Base-by-base conservation (phyloP, 2,797 vertebrate species). In the Morus bassanus region DNA sequence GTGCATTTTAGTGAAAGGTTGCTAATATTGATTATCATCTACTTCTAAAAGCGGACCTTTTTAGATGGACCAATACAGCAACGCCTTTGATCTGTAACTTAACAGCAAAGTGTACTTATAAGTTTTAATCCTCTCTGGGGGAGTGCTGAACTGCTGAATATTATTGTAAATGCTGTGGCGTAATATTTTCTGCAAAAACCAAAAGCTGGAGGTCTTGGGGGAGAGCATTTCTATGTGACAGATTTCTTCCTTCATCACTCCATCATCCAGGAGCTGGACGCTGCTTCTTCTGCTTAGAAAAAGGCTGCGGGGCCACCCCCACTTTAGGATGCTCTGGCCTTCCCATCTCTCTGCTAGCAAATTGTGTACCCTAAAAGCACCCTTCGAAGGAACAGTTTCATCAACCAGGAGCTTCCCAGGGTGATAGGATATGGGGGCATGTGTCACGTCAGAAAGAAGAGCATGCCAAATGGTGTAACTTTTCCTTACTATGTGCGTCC, bases 391-490 rank as follows among this genome's bases (percentile, higher is more conserved):
- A 84, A 18, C 31, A 35, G 50, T 45, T 73, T 35, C 39, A 41
- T n/a, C 10, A 6, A 4, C 18, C 13, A 31, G 61, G 39, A 76
- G 23, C 53, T 78, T 74, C 61, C 10, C 43, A 37, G 70, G n/a
- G 24, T 25, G 57, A 60, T 60, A 27, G 51, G 63, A 5, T 61
- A 15, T 5, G 27, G 5, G 31, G 11, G 9, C 18, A 23, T 14
- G 28, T n/a, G 61, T 91, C 9, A 15, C 33, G 3, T 43, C 61
- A 61, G 72, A 63, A 59, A 61, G 51, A 56, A 80, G 33, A 48
- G 7, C 10, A 2, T 23, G 4, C n/a, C 65, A 33, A 37, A 39
- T 25, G 16, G 15, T 1, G 0, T 30, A 19, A 35, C 41, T 8
- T 50, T 6, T 76, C 67, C 67, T 56, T 56, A 25, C 19, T 31